Evolutionary conservation across 2,113 vertebrate genomes (phyloP), one percentile per base, ranked within the genome.

Genomic region (Salvator merianae): DNA sequence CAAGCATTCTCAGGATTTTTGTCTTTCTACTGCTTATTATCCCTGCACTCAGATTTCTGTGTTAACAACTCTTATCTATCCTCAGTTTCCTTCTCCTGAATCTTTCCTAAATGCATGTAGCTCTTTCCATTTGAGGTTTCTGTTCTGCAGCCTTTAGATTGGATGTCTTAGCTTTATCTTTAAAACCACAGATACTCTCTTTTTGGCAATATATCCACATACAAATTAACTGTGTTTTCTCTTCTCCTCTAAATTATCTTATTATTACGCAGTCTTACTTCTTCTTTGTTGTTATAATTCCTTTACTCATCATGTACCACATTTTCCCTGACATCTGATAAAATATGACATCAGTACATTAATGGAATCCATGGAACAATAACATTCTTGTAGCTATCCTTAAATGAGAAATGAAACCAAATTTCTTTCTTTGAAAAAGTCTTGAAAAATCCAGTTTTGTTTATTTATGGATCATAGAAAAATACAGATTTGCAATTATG

Each of bases 331-430:
- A 43, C 75, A 62, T 65, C 50, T 71, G 75, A 78, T 84, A 84
- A 84, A 32, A 71, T 69, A 62, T 82, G 80, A 84, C 75, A 71
- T 78, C 22, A 84, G 76, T 34, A 78, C 62, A 43, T 84, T 70
- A 65, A 24, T 84, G 47, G 22, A 66, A 43, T 70, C 53, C 59
- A 28, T 20, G n/a, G 26, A 36, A 28, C 28, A 50, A 8, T 26
- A 3, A 43, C 26, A 71, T 40, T 59, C 30, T 47, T 32, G 62
- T 59, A 34, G 43, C 4, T 40, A 38, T 55, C 9, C 53, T 38
- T 43, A 43, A 77, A 84, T 14, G 36, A 40, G 18, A 24, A 47
- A 20, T 59, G 32, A 26, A 53, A 53, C 9, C 34, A 66, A 53
- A 28, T 70, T 18, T 4, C 6, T n/a, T 69, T 26, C 20, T 65